These are phyloP conservation scores for Cyanistes caeruleus DNA, from an alignment of 2,113 vertebrate genomes.

Conservation along the genomic window DNA sequence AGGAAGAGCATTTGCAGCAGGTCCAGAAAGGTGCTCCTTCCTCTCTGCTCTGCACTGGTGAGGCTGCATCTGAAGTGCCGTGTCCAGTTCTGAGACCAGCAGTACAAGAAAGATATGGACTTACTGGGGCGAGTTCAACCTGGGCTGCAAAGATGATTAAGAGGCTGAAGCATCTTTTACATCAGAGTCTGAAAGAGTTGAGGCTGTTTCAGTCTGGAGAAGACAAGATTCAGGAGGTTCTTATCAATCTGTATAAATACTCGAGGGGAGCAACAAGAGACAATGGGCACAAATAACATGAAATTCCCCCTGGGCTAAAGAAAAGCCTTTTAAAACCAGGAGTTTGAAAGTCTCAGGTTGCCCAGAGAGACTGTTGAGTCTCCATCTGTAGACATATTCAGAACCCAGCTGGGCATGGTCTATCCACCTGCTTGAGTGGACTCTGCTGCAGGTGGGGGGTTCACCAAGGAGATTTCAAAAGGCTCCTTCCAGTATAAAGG, in stretches of 20 bases:
- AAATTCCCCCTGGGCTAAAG: background rate
- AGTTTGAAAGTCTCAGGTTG: background rate
- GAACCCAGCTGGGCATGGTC: background rate
- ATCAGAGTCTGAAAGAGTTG: background rate
- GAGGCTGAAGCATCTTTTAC: background rate
- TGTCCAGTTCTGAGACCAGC: background rate
- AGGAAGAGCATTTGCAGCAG: background rate
- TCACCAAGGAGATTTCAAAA: background rate
- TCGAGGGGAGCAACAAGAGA: background rate
- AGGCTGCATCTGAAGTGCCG: background rate
- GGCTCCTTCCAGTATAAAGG: background rate
- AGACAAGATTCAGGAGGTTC: background rate
- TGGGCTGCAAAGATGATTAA: background rate
- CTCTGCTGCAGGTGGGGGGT: background rate
- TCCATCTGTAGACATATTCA: background rate
- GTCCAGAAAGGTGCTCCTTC: background rate
- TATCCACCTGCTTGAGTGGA: fast-evolving
- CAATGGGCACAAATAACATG: background rate
- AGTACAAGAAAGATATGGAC: background rate
- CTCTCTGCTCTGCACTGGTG: background rate
- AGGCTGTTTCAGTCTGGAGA: background rate
- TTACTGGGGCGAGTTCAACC: fast-evolving
- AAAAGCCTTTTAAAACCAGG: background rate
- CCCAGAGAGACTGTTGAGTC: background rate
- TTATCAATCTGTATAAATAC: background rate